Percentiles rank a stretch among this genome's conserved stretches.
Evolutionary conservation across 2,113 vertebrate genomes (phyloP).

Genomic region (Neodontobutis hainanensis): DNA sequence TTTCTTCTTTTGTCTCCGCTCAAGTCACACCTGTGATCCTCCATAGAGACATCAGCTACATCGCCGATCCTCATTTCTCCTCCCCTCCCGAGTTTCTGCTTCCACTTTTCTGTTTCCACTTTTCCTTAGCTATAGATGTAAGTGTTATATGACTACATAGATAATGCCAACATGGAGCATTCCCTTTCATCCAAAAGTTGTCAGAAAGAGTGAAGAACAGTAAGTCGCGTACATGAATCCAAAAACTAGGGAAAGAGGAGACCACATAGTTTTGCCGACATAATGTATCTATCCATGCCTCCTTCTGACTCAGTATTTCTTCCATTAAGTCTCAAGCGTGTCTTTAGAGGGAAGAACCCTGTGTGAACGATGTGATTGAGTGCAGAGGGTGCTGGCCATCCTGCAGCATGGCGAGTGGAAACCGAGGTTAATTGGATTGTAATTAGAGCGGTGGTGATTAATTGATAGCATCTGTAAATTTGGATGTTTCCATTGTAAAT

Average conservation of each 20-base stretch:
- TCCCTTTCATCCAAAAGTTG: conserved; percentile 9
- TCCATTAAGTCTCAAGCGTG: conserved; percentile 54
- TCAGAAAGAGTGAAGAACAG: not conserved
- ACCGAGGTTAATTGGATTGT: conserved; percentile 84
- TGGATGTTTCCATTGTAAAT: conserved; percentile 82
- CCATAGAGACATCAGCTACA: conserved; percentile 46
- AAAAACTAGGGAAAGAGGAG: not conserved
- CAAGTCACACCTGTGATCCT: conserved; percentile 67
- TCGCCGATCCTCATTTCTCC: conserved; percentile 36
- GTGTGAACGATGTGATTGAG: conserved; percentile 66
- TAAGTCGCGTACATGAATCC: not conserved
- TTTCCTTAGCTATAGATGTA: conserved; percentile 20
- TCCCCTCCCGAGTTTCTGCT: conserved; percentile 26
- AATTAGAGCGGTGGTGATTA: conserved; percentile 82
- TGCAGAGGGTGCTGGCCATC: conserved; percentile 63
- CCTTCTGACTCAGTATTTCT: conserved; percentile 11
- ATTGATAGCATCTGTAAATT: conserved; percentile 84
- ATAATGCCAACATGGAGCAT: not conserved
- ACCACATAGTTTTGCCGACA: not conserved
- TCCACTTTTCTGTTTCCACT: conserved; percentile 21
- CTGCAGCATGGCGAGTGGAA: conserved; percentile 68
- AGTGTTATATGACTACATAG: no score
- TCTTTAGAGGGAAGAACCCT: conserved; percentile 36
- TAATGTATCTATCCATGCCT: conserved; percentile 19
- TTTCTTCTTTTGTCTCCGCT: conserved; percentile 51